Percentiles rank a stretch among this genome's conserved stretches.
Evolutionary conservation across 2,113 vertebrate species (phyloP).

Genomic region (Serranochromis macrocephalus): DNA sequence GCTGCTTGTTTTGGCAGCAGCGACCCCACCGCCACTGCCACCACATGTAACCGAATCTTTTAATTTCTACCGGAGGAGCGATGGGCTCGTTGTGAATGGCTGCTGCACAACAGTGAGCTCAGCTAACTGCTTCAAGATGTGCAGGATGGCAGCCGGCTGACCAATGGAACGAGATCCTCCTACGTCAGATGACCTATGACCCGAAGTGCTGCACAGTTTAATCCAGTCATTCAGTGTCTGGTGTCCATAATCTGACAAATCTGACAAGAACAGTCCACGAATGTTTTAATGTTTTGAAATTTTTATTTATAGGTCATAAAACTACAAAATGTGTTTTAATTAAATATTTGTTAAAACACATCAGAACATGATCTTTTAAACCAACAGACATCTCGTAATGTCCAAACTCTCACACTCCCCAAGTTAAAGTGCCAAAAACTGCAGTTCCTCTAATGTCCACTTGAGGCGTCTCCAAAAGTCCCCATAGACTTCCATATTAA

Average conservation of each 20-base stretch:
- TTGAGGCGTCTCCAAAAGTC: neutral
- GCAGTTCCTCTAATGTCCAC: neutral
- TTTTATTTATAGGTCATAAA: neutral
- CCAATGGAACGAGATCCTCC: neutral
- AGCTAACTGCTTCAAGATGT: constrained; percentile 26
- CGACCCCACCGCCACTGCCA: neutral
- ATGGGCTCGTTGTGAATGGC: neutral
- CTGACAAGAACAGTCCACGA: neutral
- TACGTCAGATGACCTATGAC: neutral
- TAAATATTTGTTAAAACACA: neutral
- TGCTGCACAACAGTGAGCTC: neutral
- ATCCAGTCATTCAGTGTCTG: neutral
- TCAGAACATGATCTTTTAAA: neutral
- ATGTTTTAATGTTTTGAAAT: neutral
- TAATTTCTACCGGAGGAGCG: neutral
- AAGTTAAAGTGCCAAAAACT: neutral
- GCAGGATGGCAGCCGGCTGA: neutral
- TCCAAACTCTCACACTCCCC: neutral
- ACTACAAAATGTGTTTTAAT: neutral
- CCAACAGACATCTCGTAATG: neutral
- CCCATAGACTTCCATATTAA: neutral
- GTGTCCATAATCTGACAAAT: neutral
- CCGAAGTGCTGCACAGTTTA: neutral
- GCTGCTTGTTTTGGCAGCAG: neutral
- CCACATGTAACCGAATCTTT: neutral